These are phyloP conservation scores for Ctenosaura bakeri DNA, from an alignment of 2,797 vertebrate genomes.

Conservation along the genomic window DNA sequence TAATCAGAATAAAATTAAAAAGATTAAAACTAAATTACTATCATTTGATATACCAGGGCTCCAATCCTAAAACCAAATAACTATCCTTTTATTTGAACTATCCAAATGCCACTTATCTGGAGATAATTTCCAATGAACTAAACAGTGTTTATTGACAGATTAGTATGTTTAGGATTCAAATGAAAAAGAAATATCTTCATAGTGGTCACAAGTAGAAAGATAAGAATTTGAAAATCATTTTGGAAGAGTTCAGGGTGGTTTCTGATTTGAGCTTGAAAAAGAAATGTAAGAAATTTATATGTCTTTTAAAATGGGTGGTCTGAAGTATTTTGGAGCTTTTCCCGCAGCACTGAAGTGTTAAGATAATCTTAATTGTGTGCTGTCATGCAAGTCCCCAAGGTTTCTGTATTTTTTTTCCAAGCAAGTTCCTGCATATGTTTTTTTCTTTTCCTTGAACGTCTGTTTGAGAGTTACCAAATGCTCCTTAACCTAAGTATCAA, in stretches of 20 bases:
- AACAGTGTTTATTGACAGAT: not conserved
- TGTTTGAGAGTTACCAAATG: not conserved
- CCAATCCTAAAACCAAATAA: not conserved
- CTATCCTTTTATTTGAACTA: no score
- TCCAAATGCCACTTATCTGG: not conserved
- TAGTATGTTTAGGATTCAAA: not conserved
- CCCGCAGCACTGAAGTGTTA: not conserved
- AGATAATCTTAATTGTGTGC: not conserved
- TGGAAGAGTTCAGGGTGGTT: not conserved
- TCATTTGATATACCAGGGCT: not conserved
- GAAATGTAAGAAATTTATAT: not conserved
- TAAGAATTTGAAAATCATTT: slow-evolving; percentile 3
- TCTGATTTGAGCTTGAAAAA: not conserved
- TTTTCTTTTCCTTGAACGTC: not conserved
- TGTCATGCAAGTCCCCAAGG: not conserved
- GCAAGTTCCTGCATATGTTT: not conserved
- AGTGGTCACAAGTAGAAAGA: not conserved
- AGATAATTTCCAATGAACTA: not conserved
- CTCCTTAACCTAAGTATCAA: not conserved
- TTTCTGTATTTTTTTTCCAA: not conserved
- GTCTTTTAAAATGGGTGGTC: not conserved
- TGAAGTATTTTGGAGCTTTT: not conserved
- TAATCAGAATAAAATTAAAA: not conserved
- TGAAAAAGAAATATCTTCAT: not conserved
- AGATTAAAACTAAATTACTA: not conserved